phyloP scores from a whole-genome alignment of 2,888 invertebrate genomes.

The Plebejus melissa region DNA sequence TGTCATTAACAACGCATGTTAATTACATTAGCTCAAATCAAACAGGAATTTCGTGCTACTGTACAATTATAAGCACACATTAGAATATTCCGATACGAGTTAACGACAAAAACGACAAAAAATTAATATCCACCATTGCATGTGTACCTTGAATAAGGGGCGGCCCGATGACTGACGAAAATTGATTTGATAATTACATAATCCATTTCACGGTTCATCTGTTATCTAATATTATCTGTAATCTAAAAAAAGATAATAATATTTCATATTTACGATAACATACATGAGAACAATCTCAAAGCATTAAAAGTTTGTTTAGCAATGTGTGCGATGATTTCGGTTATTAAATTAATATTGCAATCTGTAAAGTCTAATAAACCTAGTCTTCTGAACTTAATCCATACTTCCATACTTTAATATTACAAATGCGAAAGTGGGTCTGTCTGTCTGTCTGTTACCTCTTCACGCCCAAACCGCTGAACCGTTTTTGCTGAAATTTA shows the following conservation, averaged over 20 bases:
- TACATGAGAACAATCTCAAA: not conserved
- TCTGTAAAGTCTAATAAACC: not conserved
- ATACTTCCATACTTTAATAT: too few relatives aligned
- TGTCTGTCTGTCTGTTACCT: too few relatives aligned
- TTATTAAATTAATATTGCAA: not conserved
- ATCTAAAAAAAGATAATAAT: not conserved
- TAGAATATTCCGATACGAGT: slow-evolving; percentile 35
- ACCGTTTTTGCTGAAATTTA: too few relatives aligned
- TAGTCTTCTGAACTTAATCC: too few relatives aligned
- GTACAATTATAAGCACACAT: slow-evolving; percentile 17
- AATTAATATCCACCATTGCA: slow-evolving; percentile 43
- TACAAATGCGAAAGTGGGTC: too few relatives aligned
- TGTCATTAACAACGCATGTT: not conserved
- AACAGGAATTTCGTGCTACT: not conserved
- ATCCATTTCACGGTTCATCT: slow-evolving; percentile 6
- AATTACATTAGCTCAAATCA: slow-evolving; percentile 11
- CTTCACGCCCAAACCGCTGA: too few relatives aligned
- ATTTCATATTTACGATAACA: too few relatives aligned
- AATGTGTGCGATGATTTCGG: not conserved
- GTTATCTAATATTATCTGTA: slow-evolving; percentile 1
- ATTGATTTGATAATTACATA: slow-evolving; percentile 41
- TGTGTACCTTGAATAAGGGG: slow-evolving; percentile 40
- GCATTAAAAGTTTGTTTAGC: not conserved
- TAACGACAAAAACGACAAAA: slow-evolving; percentile 41
- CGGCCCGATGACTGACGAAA: slow-evolving; percentile 35